Conservation (phyloP, 1,140 invertebrate genomes). For the Bombus affinis region DNA sequence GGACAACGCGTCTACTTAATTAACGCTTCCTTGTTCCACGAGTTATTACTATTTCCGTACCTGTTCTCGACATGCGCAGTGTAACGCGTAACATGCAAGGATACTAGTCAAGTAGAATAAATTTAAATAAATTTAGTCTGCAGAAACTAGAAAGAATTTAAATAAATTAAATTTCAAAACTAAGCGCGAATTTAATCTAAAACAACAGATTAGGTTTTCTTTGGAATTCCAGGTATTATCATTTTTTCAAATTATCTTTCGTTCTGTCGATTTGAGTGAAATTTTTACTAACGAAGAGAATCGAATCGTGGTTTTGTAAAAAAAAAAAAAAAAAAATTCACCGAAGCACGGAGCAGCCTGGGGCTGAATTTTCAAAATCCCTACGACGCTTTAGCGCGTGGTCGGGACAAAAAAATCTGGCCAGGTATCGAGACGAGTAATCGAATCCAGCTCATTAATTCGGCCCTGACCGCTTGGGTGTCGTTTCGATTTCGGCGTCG, state of each 20-base stretch:
- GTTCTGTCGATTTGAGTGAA: not conserved
- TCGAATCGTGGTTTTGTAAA: not conserved
- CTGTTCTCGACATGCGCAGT: not conserved
- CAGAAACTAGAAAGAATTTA: not conserved
- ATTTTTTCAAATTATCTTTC: not conserved
- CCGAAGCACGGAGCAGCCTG: not conserved
- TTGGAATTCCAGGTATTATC: not conserved
- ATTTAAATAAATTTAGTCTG: not conserved
- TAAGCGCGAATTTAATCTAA: no score
- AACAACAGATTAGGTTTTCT: no score
- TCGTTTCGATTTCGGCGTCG: not conserved
- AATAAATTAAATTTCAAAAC: not conserved
- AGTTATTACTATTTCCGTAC: not conserved
- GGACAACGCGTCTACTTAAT: not conserved
- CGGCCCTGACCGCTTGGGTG: not conserved
- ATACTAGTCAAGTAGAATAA: not conserved
- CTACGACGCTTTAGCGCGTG: not conserved
- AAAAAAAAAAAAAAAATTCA: not conserved
- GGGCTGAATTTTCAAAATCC: not conserved
- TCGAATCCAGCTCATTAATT: slow-evolving; percentile 42
- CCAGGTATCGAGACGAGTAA: slow-evolving; percentile 7
- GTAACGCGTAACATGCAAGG: not conserved
- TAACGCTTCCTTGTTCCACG: no score
- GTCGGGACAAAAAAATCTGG: slow-evolving; percentile 1
- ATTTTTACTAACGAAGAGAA: not conserved